phyloP scores from a whole-genome alignment of 2,888 invertebrate species.

The Eupithecia subfuscata region DNA sequence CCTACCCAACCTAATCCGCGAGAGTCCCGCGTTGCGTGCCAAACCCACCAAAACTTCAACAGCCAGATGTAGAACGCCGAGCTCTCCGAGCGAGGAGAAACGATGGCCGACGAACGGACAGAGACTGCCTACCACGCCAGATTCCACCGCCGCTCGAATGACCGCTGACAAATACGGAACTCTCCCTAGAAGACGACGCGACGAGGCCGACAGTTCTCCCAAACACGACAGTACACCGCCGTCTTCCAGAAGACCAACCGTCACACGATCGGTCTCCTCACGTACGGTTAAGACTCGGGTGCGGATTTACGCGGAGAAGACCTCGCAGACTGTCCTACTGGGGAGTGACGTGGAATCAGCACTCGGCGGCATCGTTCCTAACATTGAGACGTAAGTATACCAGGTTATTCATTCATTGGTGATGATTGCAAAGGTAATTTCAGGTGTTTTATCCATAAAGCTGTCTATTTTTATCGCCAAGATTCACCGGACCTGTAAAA shows the following conservation, averaged over 20 bases:
- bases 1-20: constrained; percentile 80
- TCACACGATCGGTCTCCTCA: constrained; percentile 72
- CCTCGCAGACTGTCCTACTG: constrained; percentile 90
- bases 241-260: constrained; percentile 68
- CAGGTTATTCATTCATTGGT: background rate
- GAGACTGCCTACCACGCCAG: constrained; percentile 65
- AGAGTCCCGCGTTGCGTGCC: constrained; percentile 75
- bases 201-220: constrained; percentile 83
- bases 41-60: constrained; percentile 82
- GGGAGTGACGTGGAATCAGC: constrained; percentile 89
- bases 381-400: constrained; percentile 70
- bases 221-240: constrained; percentile 73
- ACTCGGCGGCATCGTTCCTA: constrained; percentile 85
- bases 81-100: constrained; percentile 87
- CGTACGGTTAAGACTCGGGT: constrained; percentile 76
- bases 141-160: constrained; percentile 68
- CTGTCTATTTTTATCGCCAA: background rate
- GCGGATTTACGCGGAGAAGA: constrained; percentile 91
- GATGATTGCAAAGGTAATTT: background rate
- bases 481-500: background rate
- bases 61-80: constrained; percentile 85
- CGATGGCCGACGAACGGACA: constrained; percentile 86
- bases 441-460: background rate
- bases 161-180: constrained; percentile 91
- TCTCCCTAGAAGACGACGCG: constrained; percentile 88